Percentiles rank a stretch among this genome's conserved stretches.
Evolutionary conservation across 2,113 vertebrate genomes (phyloP).

Genomic region (Helogale parvula): DNA sequence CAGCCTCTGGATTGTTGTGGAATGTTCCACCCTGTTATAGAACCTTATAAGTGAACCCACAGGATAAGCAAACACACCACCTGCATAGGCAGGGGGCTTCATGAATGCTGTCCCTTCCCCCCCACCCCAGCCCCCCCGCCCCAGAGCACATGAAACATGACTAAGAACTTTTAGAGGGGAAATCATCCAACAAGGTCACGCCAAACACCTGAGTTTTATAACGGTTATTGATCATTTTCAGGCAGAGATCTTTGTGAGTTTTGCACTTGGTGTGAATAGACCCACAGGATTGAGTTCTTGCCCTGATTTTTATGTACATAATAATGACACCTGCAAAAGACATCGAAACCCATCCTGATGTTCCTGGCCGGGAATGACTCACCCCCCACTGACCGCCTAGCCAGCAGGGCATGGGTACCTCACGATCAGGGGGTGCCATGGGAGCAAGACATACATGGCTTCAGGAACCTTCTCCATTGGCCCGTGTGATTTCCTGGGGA

Average conservation of each 20-base stretch:
- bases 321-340: neutral
- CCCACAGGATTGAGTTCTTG: neutral
- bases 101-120: neutral
- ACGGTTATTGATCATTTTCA: neutral
- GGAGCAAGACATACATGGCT: neutral
- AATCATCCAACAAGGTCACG: neutral
- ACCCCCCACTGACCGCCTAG: neutral
- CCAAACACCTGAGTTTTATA: neutral
- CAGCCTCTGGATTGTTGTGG: neutral
- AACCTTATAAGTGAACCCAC: neutral
- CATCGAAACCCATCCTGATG: rapidly evolving
- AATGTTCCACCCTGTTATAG: neutral
- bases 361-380: neutral
- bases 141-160: neutral
- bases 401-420: neutral
- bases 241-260: neutral
- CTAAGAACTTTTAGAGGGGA: neutral
- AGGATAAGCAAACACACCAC: rapidly evolving
- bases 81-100: rapidly evolving
- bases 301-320: neutral
- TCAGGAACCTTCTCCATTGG: neutral
- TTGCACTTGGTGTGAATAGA: neutral
- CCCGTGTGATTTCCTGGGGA: neutral
- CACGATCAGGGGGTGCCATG: neutral
- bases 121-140: neutral